phyloP scores from a whole-genome alignment of 2,888 invertebrate species.

The Kryphioiulus occultus region DNA sequence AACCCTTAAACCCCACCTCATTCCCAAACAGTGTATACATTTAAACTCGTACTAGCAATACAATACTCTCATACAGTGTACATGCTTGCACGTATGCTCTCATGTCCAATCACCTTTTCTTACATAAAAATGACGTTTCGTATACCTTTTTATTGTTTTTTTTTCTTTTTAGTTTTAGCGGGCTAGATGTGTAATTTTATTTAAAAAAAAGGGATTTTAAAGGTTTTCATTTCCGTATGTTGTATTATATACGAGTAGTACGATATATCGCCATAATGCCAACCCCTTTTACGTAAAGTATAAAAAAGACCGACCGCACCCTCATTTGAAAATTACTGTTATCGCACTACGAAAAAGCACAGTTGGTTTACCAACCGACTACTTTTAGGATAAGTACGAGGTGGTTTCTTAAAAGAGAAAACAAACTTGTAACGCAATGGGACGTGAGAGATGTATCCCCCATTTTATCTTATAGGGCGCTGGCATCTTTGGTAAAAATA shows the following conservation, averaged over 20 bases:
- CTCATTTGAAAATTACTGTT: slow-evolving; percentile 40
- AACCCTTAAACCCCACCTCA: neutral
- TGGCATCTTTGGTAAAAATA: neutral
- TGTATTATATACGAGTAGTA: neutral
- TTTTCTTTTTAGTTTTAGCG: neutral
- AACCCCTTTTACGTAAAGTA: neutral
- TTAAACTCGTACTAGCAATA: neutral
- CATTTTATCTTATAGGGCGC: neutral
- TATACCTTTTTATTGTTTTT: neutral
- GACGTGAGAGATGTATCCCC: neutral
- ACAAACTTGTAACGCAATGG: slow-evolving; percentile 5
- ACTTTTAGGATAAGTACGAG: neutral
- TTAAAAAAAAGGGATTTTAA: neutral
- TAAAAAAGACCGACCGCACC: slow-evolving; percentile 29
- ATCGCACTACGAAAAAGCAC: slow-evolving; percentile 24
- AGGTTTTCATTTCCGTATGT: slow-evolving; percentile 12
- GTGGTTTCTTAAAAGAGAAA: neutral
- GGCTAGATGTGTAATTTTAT: neutral
- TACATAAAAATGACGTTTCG: slow-evolving; percentile 16
- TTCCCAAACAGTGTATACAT: neutral
- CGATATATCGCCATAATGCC: neutral
- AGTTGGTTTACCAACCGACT: slow-evolving; percentile 21
- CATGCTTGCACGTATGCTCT: neutral
- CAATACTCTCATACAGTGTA: neutral
- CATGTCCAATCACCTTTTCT: slow-evolving; percentile 22